These are phyloP conservation scores for Holothuria leucospilota DNA, from an alignment of 53 echinoderm and acorn worm species.

Conservation along the genomic window DNA sequence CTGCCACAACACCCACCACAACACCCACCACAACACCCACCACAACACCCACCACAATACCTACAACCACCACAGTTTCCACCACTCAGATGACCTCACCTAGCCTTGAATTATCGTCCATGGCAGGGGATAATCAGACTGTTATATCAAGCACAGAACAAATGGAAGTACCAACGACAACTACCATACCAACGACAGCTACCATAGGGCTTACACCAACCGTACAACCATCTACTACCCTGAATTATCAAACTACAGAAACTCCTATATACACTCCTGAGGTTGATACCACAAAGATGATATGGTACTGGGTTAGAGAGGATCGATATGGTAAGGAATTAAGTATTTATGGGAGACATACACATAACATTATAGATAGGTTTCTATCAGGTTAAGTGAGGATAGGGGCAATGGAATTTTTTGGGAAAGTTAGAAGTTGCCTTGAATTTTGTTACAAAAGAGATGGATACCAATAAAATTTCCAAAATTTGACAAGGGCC, in stretches of 20 bases:
- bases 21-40: neutral
- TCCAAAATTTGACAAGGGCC: too few species aligned
- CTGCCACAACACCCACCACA: neutral
- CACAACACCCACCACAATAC: neutral
- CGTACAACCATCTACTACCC: neutral
- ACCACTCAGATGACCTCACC: neutral
- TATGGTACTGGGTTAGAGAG: constrained; percentile 90
- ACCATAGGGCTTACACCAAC: neutral
- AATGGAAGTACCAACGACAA: neutral
- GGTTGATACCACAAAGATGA: constrained; percentile 22
- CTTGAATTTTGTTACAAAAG: too few species aligned
- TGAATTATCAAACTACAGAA: neutral
- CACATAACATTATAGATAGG: too few species aligned
- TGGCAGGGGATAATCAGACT: neutral
- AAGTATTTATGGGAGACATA: too few species aligned
- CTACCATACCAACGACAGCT: neutral
- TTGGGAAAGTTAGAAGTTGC: too few species aligned
- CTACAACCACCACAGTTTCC: neutral
- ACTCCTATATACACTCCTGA: neutral
- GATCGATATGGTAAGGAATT: constrained; percentile 66
- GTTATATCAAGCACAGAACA: neutral
- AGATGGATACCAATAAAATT: too few species aligned
- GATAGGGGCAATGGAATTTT: too few species aligned
- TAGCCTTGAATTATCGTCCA: neutral
- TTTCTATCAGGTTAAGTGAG: too few species aligned